Conservation (phyloP, 2,888 invertebrate species). For the Drosophila neotestacea region DNA sequence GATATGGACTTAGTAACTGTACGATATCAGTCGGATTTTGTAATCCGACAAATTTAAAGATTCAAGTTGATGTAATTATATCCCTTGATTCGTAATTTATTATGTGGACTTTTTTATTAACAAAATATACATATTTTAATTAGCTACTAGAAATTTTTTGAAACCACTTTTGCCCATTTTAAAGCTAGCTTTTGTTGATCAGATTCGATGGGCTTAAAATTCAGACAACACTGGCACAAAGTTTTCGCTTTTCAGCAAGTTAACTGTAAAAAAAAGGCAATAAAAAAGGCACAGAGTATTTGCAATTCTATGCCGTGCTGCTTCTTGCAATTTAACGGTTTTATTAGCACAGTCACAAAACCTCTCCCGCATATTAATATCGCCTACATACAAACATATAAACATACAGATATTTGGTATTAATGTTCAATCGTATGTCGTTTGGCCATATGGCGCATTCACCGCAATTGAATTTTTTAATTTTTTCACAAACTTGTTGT, state of each 20-base stretch:
- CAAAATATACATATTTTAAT: too few species aligned
- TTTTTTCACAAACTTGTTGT: slow-evolving; percentile 20
- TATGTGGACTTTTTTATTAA: too few species aligned
- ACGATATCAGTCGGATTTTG: too few species aligned
- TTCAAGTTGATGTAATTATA: too few species aligned
- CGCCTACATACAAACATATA: slow-evolving; percentile 3
- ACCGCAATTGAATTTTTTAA: slow-evolving; percentile 31
- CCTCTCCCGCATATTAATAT: slow-evolving; percentile 42
- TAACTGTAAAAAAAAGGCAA: slow-evolving; percentile 32
- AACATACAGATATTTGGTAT: neutral
- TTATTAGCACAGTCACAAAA: slow-evolving; percentile 43
- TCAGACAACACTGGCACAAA: too few species aligned
- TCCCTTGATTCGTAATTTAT: too few species aligned
- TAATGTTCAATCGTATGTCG: slow-evolving; percentile 16
- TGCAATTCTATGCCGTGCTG: slow-evolving; percentile 26
- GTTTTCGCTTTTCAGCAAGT: slow-evolving; percentile 33
- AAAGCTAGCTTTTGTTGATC: too few species aligned
- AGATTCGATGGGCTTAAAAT: too few species aligned
- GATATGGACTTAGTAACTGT: too few species aligned
- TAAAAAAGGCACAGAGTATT: slow-evolving; percentile 10
- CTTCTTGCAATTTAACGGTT: slow-evolving; percentile 36
- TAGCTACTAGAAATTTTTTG: too few species aligned
- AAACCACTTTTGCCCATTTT: too few species aligned
- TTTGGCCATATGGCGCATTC: slow-evolving; percentile 52
- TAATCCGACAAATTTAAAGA: too few species aligned